Base-by-base conservation (phyloP, 1,140 invertebrate species). In the Spodoptera frugiperda region DNA sequence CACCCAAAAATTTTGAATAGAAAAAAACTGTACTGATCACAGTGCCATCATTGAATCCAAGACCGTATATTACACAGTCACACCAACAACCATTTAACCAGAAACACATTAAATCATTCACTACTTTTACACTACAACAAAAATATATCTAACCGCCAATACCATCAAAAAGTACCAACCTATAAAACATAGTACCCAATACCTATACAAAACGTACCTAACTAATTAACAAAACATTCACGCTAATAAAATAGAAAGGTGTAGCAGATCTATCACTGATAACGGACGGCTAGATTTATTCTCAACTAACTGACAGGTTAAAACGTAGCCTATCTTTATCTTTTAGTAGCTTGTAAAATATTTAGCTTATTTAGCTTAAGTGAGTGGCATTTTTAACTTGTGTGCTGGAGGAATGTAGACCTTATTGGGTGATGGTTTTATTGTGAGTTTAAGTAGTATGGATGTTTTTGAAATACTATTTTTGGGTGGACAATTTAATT, bases 241-340 rank as follows among this genome's bases (percentile, higher is more conserved):
- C 55, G 15, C 17, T 17, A 71, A 71, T 71, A 55, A 71, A 55
- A 55, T 51, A 30, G 33, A 21, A 19, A 71, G 68, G 51, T 71
- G 68, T 71, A 57, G 53, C 11, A 57, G 68, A 71, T 71, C 68
- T 71, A 71, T 71, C 68, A 55, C 33, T 55, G 68, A 71, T 71
- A 71, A 30, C 12, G 49, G 33, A 12, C 51, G n/a, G 53, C 25
- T 15, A 53, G 68, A 71, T 71, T 71, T 71, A 71, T 57, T 54
- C 33, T 14, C 15, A 8, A 21, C 30, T 25, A 44, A 71, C 14
- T 68, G 65, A 53, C 65, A 68, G 65, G 14, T 68, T 68, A 53
- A 68, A 68, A 68, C 65, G 65, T n/a, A 53, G 12, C 3, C 49
- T 68, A 68, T 68, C 65, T 68, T 51, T 53, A 68, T 46, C 46